These are phyloP conservation scores for Brevimyrus niger DNA, from an alignment of 2,113 vertebrate species.

Conservation along the genomic window DNA sequence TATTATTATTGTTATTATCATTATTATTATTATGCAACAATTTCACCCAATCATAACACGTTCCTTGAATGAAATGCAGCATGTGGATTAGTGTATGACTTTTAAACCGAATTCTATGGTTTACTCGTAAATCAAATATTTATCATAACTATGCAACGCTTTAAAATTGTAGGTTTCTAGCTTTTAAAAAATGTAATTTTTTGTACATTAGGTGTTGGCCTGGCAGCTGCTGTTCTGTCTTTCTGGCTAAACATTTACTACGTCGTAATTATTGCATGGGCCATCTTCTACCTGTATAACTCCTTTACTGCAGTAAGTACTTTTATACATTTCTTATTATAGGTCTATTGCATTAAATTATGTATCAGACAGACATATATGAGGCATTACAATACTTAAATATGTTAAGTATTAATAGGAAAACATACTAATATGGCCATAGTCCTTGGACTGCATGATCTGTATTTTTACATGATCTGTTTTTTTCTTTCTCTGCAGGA, in stretches of 20 bases:
- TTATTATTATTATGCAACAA: not conserved
- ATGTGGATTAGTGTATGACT: not conserved
- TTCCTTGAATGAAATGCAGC: not conserved
- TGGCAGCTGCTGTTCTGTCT: constrained; percentile 89
- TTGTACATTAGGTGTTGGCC: constrained; percentile 75
- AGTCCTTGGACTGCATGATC: not conserved
- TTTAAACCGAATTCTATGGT: not conserved
- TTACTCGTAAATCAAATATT: not conserved
- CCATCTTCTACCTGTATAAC: constrained; percentile 95
- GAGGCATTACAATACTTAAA: not conserved
- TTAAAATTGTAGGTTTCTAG: not conserved
- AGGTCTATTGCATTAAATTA: not conserved
- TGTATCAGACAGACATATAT: not conserved
- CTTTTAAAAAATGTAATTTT: not conserved
- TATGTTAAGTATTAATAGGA: not conserved
- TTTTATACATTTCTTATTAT: not conserved
- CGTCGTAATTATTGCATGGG: constrained; percentile 96
- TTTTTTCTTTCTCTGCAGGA: constrained; percentile 52
- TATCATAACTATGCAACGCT: not conserved
- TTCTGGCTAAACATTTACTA: constrained; percentile 99
- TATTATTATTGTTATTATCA: no score
- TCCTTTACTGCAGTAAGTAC: constrained; percentile 88
- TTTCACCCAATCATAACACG: not conserved
- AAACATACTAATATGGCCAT: not conserved
- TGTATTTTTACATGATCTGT: not conserved